phyloP scores from a whole-genome alignment of 2,888 invertebrate genomes.

The Halocaridina rubra region DNA sequence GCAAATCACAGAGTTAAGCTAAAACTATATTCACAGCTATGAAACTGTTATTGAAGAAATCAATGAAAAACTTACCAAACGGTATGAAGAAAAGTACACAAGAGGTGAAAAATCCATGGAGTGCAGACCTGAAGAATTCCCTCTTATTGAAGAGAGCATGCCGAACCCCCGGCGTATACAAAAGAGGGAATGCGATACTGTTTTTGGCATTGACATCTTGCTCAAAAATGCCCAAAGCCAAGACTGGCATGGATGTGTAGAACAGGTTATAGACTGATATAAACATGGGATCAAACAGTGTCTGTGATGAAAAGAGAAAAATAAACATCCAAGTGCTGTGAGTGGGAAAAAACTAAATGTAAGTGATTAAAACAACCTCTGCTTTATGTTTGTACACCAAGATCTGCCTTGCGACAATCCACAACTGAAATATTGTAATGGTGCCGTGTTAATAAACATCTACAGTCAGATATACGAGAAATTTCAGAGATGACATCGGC shows the following conservation, averaged over 20 bases:
- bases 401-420: too few relatives aligned
- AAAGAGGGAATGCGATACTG: slow-evolving; percentile 90
- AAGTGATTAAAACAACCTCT: too few relatives aligned
- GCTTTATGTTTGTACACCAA: too few relatives aligned
- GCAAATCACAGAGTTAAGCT: too few relatives aligned
- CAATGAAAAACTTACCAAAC: slow-evolving; percentile 76
- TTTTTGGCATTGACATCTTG: slow-evolving; percentile 88
- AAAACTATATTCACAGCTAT: background rate
- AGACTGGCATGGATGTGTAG: slow-evolving; percentile 97
- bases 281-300: slow-evolving; percentile 98
- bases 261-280: slow-evolving; percentile 99
- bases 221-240: slow-evolving; percentile 97
- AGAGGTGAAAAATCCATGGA: slow-evolving; percentile 96
- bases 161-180: slow-evolving; percentile 94
- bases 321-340: background rate
- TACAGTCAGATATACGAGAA: too few relatives aligned
- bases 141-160: slow-evolving; percentile 97
- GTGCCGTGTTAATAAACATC: too few relatives aligned
- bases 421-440: too few relatives aligned
- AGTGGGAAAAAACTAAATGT: background rate
- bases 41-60: background rate
- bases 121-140: slow-evolving; percentile 94
- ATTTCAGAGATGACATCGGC: too few relatives aligned
- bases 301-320: slow-evolving; percentile 75
- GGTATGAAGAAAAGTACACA: slow-evolving; percentile 96